Base-by-base conservation (phyloP, 2,797 vertebrate species). In the Lutjanus argentimaculatus region DNA sequence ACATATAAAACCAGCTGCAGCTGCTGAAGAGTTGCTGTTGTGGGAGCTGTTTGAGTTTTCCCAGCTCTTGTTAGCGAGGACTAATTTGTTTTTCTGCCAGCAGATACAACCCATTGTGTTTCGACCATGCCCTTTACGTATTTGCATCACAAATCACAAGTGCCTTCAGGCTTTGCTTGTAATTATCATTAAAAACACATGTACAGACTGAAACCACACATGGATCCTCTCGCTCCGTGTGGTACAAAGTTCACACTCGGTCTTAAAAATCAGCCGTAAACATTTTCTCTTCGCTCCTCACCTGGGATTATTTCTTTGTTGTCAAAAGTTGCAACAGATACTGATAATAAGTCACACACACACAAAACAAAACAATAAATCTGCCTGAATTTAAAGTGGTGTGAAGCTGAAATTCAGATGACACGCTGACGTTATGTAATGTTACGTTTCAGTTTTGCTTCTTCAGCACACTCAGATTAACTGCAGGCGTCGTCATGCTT, bases 361-460 rank as follows among this genome's bases (percentile, higher is more conserved):
- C 19, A 36, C 14, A 15, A 19, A 46, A 52, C n/a, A 51, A 43
- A 10, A 5, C 14, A 13, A 8, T 6, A 8, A 12, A 52, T 58
- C 2, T 21, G 40, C 13, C 11, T 53, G 6, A 21, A 19, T 5
- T 8, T 3, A 7, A 56, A 22, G 3, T 14, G 42, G 9, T 0
- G 0, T 22, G 62, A 21, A 7, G 1, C 21, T 30, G 6, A n/a
- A 1, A 8, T 58, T 30, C 1, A 51, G 22, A 19, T 22, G 61
- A 36, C 12, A 43, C 2, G 6, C 19, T 55, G 64, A 15, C 15
- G 22, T 77, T 71, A 61, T 72, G 25, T 52, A 59, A 68, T 65
- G 25, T 15, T 36, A 6, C 14, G 59, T 89, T 86, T 89, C 79
- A 80, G 67, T 87, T 94, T 91, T 88, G 77, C 36, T 85, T 90